These are phyloP conservation scores for Triplophysa siluroides DNA, from an alignment of 2,113 vertebrate genomes.

Conservation along the genomic window DNA sequence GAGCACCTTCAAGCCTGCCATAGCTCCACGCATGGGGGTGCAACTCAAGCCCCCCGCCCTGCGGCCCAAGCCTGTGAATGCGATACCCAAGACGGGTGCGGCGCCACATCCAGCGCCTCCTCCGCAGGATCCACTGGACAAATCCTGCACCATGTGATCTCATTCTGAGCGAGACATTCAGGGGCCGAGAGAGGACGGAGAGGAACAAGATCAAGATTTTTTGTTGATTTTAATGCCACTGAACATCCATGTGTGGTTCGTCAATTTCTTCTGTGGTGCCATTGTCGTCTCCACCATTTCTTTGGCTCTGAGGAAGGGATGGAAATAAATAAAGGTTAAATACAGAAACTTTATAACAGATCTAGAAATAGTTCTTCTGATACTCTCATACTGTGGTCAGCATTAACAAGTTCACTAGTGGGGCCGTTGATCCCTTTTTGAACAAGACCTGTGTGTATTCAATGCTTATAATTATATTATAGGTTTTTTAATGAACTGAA, in stretches of 20 bases:
- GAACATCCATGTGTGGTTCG: neutral
- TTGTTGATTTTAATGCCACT: no score
- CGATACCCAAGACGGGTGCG: slow-evolving; percentile 86
- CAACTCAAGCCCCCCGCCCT: slow-evolving; percentile 94
- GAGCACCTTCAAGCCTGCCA: slow-evolving; percentile 95
- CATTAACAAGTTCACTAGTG: neutral
- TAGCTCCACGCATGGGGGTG: slow-evolving; percentile 93
- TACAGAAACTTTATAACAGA: neutral
- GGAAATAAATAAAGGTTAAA: neutral
- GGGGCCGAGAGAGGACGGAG: neutral
- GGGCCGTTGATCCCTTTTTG: no score
- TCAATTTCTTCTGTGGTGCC: neutral
- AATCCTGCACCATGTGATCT: slow-evolving; percentile 95
- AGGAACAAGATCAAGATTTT: neutral
- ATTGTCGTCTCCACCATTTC: neutral
- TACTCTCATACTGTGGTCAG: slow-evolving; percentile 20
- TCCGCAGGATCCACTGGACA: slow-evolving; percentile 89
- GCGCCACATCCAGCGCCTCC: slow-evolving; percentile 78
- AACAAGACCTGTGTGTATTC: neutral
- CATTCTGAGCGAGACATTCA: neutral
- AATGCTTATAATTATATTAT: slow-evolving; percentile 31
- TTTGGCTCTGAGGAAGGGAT: slow-evolving; percentile 4
- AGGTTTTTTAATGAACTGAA: slow-evolving; percentile 40
- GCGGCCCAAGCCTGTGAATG: slow-evolving; percentile 91
- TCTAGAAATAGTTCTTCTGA: neutral